phyloP scores from a whole-genome alignment of 2,113 vertebrate species.

The Spea multiplicata region DNA sequence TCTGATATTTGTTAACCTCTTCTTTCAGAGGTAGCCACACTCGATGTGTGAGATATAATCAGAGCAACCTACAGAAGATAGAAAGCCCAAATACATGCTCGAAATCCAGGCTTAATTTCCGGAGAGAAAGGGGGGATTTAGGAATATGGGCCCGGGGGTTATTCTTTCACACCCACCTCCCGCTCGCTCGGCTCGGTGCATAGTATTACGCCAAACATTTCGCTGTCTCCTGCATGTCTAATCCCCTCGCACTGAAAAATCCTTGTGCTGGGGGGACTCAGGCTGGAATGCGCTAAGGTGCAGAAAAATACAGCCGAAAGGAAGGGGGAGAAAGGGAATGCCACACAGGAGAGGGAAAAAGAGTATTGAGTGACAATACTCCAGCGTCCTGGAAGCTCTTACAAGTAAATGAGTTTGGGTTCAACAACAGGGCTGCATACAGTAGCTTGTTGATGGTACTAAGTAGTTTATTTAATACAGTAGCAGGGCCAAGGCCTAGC shows the following conservation, averaged over 20 bases:
- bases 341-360: conserved; percentile 69
- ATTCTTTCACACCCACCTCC: conserved; percentile 47
- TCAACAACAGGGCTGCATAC: conserved; percentile 70
- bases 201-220: conserved; percentile 60
- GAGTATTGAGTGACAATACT: conserved; percentile 76
- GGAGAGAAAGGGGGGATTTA: conserved; percentile 26
- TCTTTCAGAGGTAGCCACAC: background rate
- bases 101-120: conserved; percentile 23
- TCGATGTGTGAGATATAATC: background rate
- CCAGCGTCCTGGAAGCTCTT: conserved; percentile 69
- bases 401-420: conserved; percentile 70
- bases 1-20: background rate
- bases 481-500: too few relatives aligned
- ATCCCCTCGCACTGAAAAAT: conserved; percentile 73
- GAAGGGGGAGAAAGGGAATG: conserved; percentile 76
- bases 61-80: background rate
- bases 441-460: conserved; percentile 57
- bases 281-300: conserved; percentile 72
- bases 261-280: conserved; percentile 72
- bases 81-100: conserved; percentile 14
- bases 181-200: conserved; percentile 43
- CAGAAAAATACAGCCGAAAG: conserved; percentile 69
- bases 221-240: conserved; percentile 73
- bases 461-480: too few relatives aligned
- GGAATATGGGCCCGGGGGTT: background rate